These are phyloP conservation scores for Todus mexicanus DNA, from an alignment of 2,797 vertebrate species.

Conservation along the genomic window DNA sequence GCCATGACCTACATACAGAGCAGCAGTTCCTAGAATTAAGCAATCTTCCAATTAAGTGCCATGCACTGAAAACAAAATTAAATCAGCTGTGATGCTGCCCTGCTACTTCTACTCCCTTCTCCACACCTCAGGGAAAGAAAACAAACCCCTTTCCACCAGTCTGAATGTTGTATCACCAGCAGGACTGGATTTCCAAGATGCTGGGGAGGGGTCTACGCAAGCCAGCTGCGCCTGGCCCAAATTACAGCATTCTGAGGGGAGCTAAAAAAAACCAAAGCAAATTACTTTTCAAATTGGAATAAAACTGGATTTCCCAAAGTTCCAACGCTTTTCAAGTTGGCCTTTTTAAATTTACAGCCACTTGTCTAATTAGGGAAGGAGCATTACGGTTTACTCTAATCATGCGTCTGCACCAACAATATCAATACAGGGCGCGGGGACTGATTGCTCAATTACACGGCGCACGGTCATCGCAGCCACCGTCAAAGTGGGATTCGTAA, in stretches of 20 bases:
- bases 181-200: background rate
- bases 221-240: background rate
- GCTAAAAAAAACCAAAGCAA: background rate
- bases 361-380: conserved; percentile 25
- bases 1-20: conserved; percentile 42
- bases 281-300: background rate
- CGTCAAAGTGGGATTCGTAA: conserved; percentile 5
- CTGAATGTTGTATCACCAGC: background rate
- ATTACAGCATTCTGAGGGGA: background rate
- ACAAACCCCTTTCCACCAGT: background rate
- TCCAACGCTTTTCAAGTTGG: background rate
- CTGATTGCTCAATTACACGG: conserved; percentile 32
- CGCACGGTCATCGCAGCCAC: background rate
- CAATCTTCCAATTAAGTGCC: conserved; percentile 50
- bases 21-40: conserved; percentile 52
- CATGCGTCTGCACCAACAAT: conserved; percentile 16
- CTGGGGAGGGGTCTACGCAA: background rate
- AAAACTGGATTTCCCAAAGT: background rate
- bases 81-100: background rate
- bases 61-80: conserved; percentile 43
- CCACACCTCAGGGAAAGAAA: background rate
- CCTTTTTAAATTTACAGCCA: conserved; percentile 23
- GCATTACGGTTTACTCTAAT: conserved; percentile 16
- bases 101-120: background rate
- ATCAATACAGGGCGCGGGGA: conserved; percentile 21